These are phyloP conservation scores for Sus scrofa DNA, from an alignment of 2,113 vertebrate species.

Conservation along the genomic window DNA sequence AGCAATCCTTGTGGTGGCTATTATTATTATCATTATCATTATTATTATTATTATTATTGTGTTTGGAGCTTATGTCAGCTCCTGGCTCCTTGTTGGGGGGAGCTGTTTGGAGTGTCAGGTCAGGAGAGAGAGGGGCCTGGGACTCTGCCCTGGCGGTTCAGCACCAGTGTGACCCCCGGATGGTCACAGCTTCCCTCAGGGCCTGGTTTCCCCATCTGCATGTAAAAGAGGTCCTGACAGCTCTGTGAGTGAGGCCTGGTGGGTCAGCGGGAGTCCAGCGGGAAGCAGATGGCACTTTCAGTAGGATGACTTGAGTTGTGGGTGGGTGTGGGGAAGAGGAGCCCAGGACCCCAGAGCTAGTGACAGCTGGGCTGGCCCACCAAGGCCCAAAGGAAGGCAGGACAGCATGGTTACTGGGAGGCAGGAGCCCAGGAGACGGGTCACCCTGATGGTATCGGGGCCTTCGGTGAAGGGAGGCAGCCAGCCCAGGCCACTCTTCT, in stretches of 20 bases:
- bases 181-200: background rate
- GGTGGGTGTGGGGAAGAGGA: background rate
- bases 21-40: no score
- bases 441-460: background rate
- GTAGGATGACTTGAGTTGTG: background rate
- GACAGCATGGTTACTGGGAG: fast-evolving
- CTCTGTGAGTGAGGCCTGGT: background rate
- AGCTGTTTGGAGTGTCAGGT: background rate
- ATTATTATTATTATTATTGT: no score
- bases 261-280: background rate
- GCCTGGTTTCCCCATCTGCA: background rate
- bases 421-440: background rate
- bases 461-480: background rate
- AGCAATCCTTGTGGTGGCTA: no score
- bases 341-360: background rate
- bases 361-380: background rate
- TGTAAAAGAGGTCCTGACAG: background rate
- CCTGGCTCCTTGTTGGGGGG: background rate
- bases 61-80: background rate
- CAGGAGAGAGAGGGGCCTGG: background rate
- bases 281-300: background rate
- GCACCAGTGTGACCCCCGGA: fast-evolving
- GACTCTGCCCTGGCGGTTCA: background rate
- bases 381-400: background rate
- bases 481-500: fast-evolving